phyloP scores from a whole-genome alignment of 1,140 invertebrate species.

The Rhynchophorus ferrugineus region DNA sequence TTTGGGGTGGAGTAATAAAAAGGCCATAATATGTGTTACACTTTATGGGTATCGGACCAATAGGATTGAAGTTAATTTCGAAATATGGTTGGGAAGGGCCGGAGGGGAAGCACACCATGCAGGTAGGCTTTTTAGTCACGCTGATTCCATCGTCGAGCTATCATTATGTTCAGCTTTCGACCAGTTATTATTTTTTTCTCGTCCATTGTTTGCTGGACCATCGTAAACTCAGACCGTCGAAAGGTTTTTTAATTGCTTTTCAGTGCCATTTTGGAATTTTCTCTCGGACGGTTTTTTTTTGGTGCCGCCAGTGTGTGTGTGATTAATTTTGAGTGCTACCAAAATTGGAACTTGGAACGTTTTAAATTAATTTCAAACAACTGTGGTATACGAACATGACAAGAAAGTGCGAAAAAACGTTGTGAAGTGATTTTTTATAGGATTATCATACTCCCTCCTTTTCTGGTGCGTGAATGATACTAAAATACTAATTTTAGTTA shows the following conservation, averaged over 20 bases:
- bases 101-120: constrained; percentile 17
- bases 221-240: constrained; percentile 9
- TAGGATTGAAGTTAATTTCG: constrained; percentile 21
- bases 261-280: constrained; percentile 15
- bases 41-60: constrained; percentile 16
- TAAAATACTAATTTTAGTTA: too few species aligned
- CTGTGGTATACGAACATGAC: too few species aligned
- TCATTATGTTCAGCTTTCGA: constrained; percentile 21
- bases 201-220: constrained; percentile 12
- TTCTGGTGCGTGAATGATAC: too few species aligned
- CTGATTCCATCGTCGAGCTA: constrained; percentile 15
- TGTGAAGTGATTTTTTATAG: too few species aligned
- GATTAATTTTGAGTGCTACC: too few species aligned
- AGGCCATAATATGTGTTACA: constrained; percentile 20
- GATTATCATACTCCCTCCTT: too few species aligned
- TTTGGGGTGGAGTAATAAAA: constrained; percentile 18
- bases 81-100: constrained; percentile 2
- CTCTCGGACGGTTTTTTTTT: background rate
- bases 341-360: too few species aligned
- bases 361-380: too few species aligned
- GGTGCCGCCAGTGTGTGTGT: background rate
- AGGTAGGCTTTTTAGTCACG: constrained; percentile 25
- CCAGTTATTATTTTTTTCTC: constrained; percentile 20
- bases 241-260: constrained; percentile 12
- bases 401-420: too few species aligned